phyloP scores from a whole-genome alignment of 2,797 vertebrate genomes.

The Lates japonicus region DNA sequence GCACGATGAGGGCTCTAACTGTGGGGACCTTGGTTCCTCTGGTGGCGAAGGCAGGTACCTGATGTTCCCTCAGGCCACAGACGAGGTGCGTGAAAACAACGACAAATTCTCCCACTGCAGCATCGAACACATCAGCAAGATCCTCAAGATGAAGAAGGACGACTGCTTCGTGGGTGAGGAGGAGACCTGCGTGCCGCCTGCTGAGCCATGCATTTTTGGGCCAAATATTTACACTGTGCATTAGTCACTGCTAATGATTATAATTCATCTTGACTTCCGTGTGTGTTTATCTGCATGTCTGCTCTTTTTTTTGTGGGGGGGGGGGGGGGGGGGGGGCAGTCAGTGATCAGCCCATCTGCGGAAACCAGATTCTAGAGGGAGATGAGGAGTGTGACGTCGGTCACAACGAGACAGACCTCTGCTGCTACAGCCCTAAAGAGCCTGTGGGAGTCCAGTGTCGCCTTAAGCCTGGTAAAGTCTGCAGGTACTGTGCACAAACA shows the following conservation, averaged over 20 bases:
- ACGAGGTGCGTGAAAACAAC: conserved; percentile 87
- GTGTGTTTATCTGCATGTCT: conserved; percentile 40
- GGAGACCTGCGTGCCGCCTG: not conserved
- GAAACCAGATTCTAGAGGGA: conserved; percentile 88
- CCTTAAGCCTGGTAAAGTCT: conserved; percentile 83
- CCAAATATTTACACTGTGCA: conserved; percentile 11
- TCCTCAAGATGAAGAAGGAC: conserved; percentile 87
- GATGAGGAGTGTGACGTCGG: conserved; percentile 90
- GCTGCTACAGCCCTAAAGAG: conserved; percentile 86
- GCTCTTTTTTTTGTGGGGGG: not conserved
- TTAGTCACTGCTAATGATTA: conserved; percentile 20
- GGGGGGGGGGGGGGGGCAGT: conserved; percentile 71
- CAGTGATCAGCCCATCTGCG: conserved; percentile 89
- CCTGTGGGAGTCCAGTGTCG: conserved; percentile 78
- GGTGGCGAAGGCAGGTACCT: conserved; percentile 86
- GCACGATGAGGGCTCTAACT: conserved; percentile 87
- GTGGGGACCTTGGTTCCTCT: conserved; percentile 76
- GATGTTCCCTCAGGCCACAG: conserved; percentile 88
- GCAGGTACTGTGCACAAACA: conserved; percentile 82
- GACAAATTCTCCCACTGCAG: conserved; percentile 89
- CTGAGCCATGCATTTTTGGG: not conserved
- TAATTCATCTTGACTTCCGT: not conserved
- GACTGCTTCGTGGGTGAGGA: conserved; percentile 88
- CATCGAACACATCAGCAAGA: conserved; percentile 76
- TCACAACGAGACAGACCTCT: conserved; percentile 79